A percentile compares a stretch with the other conserved stretches of the same genome.
These are phyloP conservation scores for Bradysia coprophila DNA, from an alignment of 1,140 invertebrate species.

Conservation along the genomic window DNA sequence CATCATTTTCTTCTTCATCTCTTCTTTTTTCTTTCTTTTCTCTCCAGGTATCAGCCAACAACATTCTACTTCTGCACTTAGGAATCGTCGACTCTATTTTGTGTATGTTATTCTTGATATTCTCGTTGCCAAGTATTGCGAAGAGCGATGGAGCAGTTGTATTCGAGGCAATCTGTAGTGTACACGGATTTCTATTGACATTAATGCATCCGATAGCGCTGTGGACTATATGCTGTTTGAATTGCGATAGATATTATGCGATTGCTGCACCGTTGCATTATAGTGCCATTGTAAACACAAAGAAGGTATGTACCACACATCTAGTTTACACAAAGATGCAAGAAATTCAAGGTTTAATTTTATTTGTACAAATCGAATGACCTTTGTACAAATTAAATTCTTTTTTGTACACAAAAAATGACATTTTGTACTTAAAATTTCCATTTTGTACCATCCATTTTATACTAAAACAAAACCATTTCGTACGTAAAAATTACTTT, in stretches of 20 bases:
- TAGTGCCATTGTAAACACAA: conserved; percentile 44
- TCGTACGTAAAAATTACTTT: too few species aligned
- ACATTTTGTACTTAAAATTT: too few species aligned
- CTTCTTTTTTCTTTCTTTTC: conserved; percentile 6
- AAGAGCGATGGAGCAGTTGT: conserved; percentile 3
- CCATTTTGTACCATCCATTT: too few species aligned
- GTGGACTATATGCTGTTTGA: conserved; percentile 62
- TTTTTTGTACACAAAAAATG: too few species aligned
- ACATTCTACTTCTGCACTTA: conserved; percentile 48
- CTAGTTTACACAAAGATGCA: too few species aligned
- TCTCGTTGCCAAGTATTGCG: conserved; percentile 10
- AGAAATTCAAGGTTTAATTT: too few species aligned
- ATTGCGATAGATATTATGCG: conserved; percentile 59
- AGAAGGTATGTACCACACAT: conserved; percentile 30
- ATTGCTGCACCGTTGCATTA: conserved; percentile 61
- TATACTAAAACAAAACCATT: too few species aligned
- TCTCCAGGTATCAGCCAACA: conserved; percentile 43
- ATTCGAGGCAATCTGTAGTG: conserved; percentile 28
- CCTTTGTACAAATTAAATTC: too few species aligned
- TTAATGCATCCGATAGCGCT: conserved; percentile 52
- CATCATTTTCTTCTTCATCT: conserved; percentile 1
- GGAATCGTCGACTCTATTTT: conserved; percentile 44
- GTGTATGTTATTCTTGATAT: conserved; percentile 35
- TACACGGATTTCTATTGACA: conserved; percentile 43
- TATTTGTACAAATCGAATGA: too few species aligned